Conservation (phyloP, 2,797 vertebrate genomes). For the Astyanax mexicanus region DNA sequence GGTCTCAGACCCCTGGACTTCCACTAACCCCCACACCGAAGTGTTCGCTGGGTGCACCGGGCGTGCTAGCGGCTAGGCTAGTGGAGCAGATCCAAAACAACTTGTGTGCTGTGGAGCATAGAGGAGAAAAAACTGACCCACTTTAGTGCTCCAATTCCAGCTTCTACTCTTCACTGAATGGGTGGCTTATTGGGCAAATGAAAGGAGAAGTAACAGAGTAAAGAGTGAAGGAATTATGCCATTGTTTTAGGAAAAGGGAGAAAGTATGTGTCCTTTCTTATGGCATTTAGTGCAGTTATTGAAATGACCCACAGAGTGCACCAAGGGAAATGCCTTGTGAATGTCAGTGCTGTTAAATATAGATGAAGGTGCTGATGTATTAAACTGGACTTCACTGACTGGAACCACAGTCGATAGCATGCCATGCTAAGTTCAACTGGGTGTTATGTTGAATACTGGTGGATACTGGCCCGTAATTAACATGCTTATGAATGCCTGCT, state of each 20-base stretch:
- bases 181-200: conserved; percentile 9
- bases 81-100: conserved; percentile 61
- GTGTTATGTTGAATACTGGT: conserved; percentile 16
- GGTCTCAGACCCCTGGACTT: background rate
- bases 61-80: conserved; percentile 24
- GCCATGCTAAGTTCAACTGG: background rate
- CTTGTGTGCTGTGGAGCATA: conserved; percentile 62
- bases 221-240: background rate
- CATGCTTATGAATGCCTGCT: no score
- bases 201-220: background rate
- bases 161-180: conserved; percentile 39
- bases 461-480: background rate
- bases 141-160: conserved; percentile 65
- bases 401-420: background rate
- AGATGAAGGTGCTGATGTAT: conserved; percentile 51
- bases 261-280: conserved; percentile 27
- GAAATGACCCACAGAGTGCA: conserved; percentile 22
- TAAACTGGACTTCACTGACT: conserved; percentile 49
- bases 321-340: conserved; percentile 39
- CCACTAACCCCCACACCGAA: background rate
- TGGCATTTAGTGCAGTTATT: conserved; percentile 36
- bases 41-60: conserved; percentile 17
- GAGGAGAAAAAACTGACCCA: conserved; percentile 63
- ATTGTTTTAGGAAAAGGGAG: background rate
- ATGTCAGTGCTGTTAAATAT: conserved; percentile 59